Evolutionary conservation across 1,140 invertebrate species (phyloP), one percentile per base, ranked within the genome.

Genomic region (Drosophila repletoides): DNA sequence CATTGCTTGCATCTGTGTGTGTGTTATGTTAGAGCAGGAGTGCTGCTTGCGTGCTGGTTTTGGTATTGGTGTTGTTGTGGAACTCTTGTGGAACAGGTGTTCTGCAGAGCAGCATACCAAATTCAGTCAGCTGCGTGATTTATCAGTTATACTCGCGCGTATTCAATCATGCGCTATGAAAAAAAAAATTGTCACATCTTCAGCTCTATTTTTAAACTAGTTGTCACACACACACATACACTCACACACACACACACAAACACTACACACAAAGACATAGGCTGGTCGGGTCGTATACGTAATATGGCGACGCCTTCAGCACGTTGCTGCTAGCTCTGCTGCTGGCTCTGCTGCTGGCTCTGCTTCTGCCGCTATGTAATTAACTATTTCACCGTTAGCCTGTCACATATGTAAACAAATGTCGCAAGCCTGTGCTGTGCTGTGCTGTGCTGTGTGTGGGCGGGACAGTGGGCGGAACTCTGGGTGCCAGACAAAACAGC

Each of bases 121-220:
- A 26, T 38, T 28, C 53, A n/a, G n/a, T 33, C 33, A 19, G n/a
- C 26, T 26, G 52, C 36, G 63, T 51, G 55, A 66, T 66, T 60
- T 60, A 60, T 66, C 34, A 51, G 53, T 60, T 66, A 59, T 59
- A 43, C 36, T 34, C 51, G n/a, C 19, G 19, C 14, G 43, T 59
- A 58, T 65, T 65, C 63, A 59, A 65, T 65, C 63, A 65, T 59
- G 63, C 43, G 63, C 55, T 49, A 19, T 59, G 43, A 21, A 41
- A 21, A 28, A 31, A 17, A 14, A 59, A 60, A 60, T 52, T 60
- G 64, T 67, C 56, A 61, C 64, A 67, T 67, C 64, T 67, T 46
- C 29, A 17, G 34, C 29, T 55, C 74, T 79, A 79, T 74, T 79
- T 79, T 80, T 74, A 79, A 65, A 70, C 46, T 34, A 72, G 19